Base-by-base conservation (phyloP, 2,888 invertebrate genomes). In the Tupiocoris notatus region DNA sequence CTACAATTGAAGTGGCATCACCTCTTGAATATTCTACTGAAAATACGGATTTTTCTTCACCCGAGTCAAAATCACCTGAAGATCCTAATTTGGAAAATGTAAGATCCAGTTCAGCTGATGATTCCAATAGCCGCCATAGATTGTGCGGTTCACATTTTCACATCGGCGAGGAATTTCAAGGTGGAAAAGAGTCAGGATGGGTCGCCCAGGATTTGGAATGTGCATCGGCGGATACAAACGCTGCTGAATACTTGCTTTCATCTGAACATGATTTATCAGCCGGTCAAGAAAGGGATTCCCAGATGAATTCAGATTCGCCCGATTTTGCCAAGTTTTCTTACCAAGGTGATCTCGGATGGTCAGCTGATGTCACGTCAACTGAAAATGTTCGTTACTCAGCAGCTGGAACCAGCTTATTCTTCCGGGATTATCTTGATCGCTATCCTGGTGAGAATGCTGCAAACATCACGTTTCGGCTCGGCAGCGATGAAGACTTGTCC, bases 81-180 rank as follows among this genome's bases (percentile, higher is more conserved):
- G 12, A 39, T 39, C 12, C 39, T 12, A 39, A 39, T 39, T n/a
- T n/a, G n/a, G n/a, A n/a, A n/a, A 39, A 39, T 12, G 12, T 39
- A 12, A 12, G 6, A 7, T 3, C 3, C 3, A 39, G 39, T 39
- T 39, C 6, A 3, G 12, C 6, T 7, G 12, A 3, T 12, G 39
- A 39, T 12, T 3, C 3, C 3, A 12, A 7, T 12, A 39, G 3
- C 39, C 3, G 39, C 39, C 39, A 39, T 12, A 39, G 39, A 3
- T 12, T 12, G 6, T 39, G 39, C 39, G 6, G 39, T 12, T 39
- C 39, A 7, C 39, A 39, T 39, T 39, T 7, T 39, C 39, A 39
- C 25, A 61, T 66, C 2, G 75, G 75, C n/a, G 58, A 75, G 12
- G 75, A 75, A 18, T 75, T 25, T 39, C 58, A 75, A 66, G 66